A percentile compares a stretch with the other conserved stretches of the same genome.
phyloP scores from a whole-genome alignment of 2,888 invertebrate genomes.

The Sthenelais limicola region DNA sequence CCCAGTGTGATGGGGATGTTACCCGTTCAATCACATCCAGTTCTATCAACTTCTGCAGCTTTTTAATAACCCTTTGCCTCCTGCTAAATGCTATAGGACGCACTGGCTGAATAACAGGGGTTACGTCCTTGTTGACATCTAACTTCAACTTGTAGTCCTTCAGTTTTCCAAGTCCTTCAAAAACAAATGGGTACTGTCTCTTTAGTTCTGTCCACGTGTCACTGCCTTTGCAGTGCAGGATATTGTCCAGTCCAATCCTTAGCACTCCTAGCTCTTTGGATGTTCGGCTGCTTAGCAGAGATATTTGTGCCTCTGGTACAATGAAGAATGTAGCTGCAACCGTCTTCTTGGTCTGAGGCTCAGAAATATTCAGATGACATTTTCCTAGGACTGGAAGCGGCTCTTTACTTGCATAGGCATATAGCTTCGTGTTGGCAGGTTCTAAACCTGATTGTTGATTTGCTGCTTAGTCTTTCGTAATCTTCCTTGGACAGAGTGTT shows the following conservation, averaged over 20 bases:
- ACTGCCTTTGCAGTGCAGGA: too few species aligned
- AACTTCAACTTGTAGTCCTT: constrained; percentile 21
- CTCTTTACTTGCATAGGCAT: too few species aligned
- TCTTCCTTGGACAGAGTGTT: too few species aligned
- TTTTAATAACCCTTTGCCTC: background rate
- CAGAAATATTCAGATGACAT: too few species aligned
- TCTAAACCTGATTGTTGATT: too few species aligned
- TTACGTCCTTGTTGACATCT: background rate
- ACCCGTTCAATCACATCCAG: constrained; percentile 47
- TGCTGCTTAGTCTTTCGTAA: too few species aligned
- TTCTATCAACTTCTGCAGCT: background rate
- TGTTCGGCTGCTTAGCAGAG: constrained; percentile 32
- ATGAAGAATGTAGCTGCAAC: too few species aligned
- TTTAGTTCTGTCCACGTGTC: background rate
- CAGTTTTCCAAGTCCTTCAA: constrained; percentile 2
- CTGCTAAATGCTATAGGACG: background rate
- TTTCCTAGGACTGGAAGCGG: too few species aligned
- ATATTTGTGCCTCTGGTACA: too few species aligned
- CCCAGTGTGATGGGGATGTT: constrained; percentile 47
- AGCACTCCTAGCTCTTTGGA: constrained; percentile 36
- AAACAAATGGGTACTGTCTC: background rate
- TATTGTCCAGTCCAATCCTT: constrained; percentile 34
- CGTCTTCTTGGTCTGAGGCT: too few species aligned
- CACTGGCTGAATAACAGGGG: constrained; percentile 7
- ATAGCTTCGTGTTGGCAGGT: too few species aligned